A percentile compares a stretch with the other conserved stretches of the same genome.
phyloP scores from a whole-genome alignment of 2,888 invertebrate genomes.

The Dryococelus australis region DNA sequence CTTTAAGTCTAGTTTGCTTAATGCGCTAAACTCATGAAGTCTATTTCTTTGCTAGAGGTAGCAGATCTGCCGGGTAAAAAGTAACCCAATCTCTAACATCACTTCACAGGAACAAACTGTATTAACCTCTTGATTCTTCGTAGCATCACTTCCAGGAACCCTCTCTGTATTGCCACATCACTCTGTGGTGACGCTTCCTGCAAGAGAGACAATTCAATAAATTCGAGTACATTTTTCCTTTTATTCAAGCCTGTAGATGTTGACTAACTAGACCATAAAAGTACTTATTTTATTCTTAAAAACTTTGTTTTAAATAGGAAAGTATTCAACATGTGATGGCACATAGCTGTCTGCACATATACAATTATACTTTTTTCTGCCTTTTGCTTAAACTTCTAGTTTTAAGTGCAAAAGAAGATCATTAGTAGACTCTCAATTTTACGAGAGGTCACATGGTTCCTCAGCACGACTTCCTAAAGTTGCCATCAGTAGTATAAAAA shows the following conservation, averaged over 20 bases:
- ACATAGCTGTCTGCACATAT: not conserved
- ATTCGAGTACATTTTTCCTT: not conserved
- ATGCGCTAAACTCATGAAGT: constrained; percentile 81
- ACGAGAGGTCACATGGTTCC: too few species aligned
- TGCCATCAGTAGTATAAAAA: too few species aligned
- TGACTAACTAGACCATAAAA: too few species aligned
- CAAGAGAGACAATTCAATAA: not conserved
- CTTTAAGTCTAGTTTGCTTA: constrained; percentile 81
- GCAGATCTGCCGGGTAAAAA: not conserved
- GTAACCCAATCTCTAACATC: not conserved
- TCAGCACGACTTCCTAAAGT: too few species aligned
- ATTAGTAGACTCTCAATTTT: too few species aligned
- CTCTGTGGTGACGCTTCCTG: not conserved
- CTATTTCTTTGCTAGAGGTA: constrained; percentile 80
- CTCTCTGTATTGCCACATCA: constrained; percentile 60
- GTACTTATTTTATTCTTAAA: too few species aligned
- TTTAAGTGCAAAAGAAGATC: too few species aligned
- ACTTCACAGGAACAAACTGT: constrained; percentile 74
- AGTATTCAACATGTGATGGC: not conserved
- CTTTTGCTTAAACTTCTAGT: too few species aligned
- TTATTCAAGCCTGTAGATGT: too few species aligned
- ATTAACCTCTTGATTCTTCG: constrained; percentile 81
- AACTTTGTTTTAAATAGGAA: not conserved
- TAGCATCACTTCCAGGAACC: constrained; percentile 76
- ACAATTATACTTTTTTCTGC: too few species aligned